These are phyloP conservation scores for Noctua comes DNA, from an alignment of 2,888 invertebrate genomes.

Conservation along the genomic window DNA sequence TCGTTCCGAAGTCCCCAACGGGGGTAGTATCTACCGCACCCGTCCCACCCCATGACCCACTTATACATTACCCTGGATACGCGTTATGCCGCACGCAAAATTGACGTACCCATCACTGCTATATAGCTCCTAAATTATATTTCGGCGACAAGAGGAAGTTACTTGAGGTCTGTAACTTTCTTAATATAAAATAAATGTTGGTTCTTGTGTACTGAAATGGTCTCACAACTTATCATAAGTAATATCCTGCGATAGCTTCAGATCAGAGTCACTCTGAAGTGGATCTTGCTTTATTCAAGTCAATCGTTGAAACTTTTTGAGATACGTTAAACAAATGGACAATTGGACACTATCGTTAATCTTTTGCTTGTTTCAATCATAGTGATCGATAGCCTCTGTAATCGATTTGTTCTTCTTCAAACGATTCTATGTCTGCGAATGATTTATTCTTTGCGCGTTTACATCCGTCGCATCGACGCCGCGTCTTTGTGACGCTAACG, in stretches of 20 bases:
- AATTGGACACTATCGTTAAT: constrained; percentile 63
- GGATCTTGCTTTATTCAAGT: neutral
- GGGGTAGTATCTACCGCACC: constrained; percentile 62
- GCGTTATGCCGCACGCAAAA: constrained; percentile 69
- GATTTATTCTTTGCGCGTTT: constrained; percentile 84
- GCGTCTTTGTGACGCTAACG: constrained; percentile 80
- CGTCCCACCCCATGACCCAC: constrained; percentile 82
- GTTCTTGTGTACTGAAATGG: neutral
- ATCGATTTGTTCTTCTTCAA: constrained; percentile 78
- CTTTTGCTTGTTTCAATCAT: constrained; percentile 70
- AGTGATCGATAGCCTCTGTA: constrained; percentile 78
- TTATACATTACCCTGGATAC: constrained; percentile 73
- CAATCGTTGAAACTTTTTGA: constrained; percentile 13
- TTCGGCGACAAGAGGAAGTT: constrained; percentile 48
- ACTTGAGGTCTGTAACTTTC: constrained; percentile 34
- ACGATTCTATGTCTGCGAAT: constrained; percentile 77
- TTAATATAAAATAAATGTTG: constrained; percentile 15
- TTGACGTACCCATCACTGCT: constrained; percentile 71
- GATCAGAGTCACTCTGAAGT: neutral
- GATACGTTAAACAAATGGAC: constrained; percentile 60
- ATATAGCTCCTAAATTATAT: constrained; percentile 66
- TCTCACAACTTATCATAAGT: neutral
- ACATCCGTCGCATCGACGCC: constrained; percentile 76
- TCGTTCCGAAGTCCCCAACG: constrained; percentile 51
- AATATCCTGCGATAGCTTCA: neutral